These are phyloP conservation scores for Alauda arvensis DNA, from an alignment of 2,797 vertebrate species.

Conservation along the genomic window DNA sequence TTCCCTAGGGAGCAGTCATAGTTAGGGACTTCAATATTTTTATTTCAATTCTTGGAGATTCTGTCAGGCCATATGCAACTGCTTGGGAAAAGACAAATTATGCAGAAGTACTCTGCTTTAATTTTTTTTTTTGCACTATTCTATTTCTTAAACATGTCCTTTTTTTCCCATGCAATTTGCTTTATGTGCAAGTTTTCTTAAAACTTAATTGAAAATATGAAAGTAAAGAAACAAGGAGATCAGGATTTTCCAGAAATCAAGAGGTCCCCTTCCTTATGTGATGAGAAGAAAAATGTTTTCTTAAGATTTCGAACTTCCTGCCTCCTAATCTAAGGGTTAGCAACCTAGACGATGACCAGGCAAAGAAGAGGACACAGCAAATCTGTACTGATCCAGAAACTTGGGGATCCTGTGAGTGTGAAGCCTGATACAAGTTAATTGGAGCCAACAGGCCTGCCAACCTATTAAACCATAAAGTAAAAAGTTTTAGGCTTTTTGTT, in stretches of 20 bases:
- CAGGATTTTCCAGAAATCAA: neutral
- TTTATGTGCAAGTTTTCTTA: neutral
- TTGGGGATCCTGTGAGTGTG: neutral
- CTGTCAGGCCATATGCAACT: neutral
- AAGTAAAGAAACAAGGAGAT: neutral
- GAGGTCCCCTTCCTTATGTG: accelerated
- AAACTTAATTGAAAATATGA: neutral
- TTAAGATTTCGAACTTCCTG: neutral
- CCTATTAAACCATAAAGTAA: neutral
- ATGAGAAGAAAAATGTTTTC: neutral
- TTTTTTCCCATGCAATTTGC: neutral
- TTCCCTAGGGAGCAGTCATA: neutral
- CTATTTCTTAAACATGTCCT: neutral
- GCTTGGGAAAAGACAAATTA: neutral
- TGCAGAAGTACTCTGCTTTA: neutral
- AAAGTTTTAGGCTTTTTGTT: accelerated
- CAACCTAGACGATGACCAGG: neutral
- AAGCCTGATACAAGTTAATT: neutral
- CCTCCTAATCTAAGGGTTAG: neutral
- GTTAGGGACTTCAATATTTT: neutral
- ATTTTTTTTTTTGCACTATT: neutral
- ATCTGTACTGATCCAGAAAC: neutral
- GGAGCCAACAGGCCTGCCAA: neutral
- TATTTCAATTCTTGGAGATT: neutral
- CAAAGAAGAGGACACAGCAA: neutral